These are phyloP conservation scores for Drosophila ezoana DNA, from an alignment of 2,888 invertebrate genomes.

Conservation along the genomic window DNA sequence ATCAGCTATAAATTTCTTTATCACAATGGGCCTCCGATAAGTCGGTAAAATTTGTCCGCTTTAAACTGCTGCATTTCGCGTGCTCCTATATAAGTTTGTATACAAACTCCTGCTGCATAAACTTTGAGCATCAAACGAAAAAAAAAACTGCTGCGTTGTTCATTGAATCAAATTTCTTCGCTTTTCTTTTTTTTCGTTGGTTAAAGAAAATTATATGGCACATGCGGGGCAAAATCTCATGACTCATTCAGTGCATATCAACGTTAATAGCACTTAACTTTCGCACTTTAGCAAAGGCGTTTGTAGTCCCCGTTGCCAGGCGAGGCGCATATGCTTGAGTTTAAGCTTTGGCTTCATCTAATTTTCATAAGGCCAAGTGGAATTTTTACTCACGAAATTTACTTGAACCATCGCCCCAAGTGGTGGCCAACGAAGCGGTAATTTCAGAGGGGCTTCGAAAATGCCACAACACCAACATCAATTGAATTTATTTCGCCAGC, in stretches of 20 bases:
- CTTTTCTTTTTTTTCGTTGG: not conserved
- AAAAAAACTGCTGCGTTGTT: slow-evolving; percentile 12
- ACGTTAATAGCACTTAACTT: slow-evolving; percentile 71
- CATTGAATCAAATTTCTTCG: slow-evolving; percentile 32
- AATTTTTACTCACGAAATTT: slow-evolving; percentile 57
- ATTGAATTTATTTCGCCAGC: slow-evolving; percentile 42
- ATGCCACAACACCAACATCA: slow-evolving; percentile 42
- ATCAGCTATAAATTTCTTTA: slow-evolving; percentile 67
- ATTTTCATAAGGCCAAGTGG: slow-evolving; percentile 75
- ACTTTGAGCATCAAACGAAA: slow-evolving; percentile 19
- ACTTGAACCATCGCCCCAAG: slow-evolving; percentile 48
- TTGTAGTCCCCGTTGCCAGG: slow-evolving; percentile 14
- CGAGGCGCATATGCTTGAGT: slow-evolving; percentile 28
- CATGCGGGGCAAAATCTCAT: slow-evolving; percentile 43
- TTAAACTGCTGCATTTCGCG: slow-evolving; percentile 46
- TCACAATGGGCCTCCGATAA: slow-evolving; percentile 56
- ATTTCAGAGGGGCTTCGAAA: slow-evolving; percentile 17
- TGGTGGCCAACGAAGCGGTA: slow-evolving; percentile 47
- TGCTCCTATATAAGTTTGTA: slow-evolving; percentile 17
- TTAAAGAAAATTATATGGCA: slow-evolving; percentile 52
- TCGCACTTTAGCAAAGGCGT: slow-evolving; percentile 46
- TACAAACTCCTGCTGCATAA: slow-evolving; percentile 8
- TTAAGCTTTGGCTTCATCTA: slow-evolving; percentile 64
- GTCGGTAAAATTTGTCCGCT: slow-evolving; percentile 57
- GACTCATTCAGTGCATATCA: slow-evolving; percentile 54